Conservation (phyloP, 2,888 invertebrate species). For the Clanis bilineata region DNA sequence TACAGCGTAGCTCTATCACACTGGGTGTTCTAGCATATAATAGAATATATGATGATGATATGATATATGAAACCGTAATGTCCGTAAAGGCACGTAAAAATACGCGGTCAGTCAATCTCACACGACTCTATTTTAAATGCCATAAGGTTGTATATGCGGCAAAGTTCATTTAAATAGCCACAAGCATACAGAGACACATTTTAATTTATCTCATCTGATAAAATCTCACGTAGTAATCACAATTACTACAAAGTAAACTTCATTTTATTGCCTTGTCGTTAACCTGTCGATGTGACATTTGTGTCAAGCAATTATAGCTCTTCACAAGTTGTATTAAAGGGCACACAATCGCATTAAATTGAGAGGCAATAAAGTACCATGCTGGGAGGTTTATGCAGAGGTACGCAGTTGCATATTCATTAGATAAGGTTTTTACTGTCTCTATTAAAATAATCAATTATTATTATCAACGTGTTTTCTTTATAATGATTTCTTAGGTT, state of each 20-base stretch:
- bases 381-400: neutral
- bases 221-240: constrained; percentile 42
- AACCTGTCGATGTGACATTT: constrained; percentile 21
- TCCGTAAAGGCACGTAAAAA: no score
- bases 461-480: no score
- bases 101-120: no score
- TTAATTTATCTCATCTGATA: constrained; percentile 41
- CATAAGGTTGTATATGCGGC: no score
- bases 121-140: no score
- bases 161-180: no score
- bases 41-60: no score
- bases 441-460: neutral
- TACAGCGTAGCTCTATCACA: no score
- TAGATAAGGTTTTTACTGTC: constrained; percentile 3
- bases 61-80: no score
- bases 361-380: neutral
- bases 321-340: neutral
- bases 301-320: neutral
- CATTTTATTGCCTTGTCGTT: constrained; percentile 39
- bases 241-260: constrained; percentile 47
- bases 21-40: no score
- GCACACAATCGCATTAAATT: neutral
- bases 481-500: no score
- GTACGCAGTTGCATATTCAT: neutral
- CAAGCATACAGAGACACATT: neutral